A percentile compares a stretch with the other conserved stretches of the same genome.
phyloP scores from a whole-genome alignment of 2,797 vertebrate genomes.

The Spinus pinus region DNA sequence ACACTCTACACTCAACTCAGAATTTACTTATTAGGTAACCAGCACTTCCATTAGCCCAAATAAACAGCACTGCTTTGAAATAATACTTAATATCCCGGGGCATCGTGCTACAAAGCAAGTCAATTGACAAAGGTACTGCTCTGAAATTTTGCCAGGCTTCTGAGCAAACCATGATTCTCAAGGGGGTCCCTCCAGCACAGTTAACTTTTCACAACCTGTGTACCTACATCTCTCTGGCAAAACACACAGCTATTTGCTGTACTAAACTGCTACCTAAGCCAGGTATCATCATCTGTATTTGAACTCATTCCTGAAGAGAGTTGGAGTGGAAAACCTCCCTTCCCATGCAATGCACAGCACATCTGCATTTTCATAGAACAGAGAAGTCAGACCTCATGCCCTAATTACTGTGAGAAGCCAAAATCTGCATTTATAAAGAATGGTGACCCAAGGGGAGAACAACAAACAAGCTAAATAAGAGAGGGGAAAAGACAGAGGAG shows the following conservation, averaged over 20 bases:
- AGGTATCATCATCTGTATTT: not conserved
- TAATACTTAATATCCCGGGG: not conserved
- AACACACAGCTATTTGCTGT: not conserved
- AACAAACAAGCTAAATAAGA: not conserved
- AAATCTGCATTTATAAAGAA: not conserved
- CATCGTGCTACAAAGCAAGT: not conserved
- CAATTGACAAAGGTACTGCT: not conserved
- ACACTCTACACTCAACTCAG: not conserved
- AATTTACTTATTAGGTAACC: not conserved
- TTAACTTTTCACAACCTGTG: not conserved
- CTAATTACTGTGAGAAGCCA: not conserved
- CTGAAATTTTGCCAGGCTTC: not conserved
- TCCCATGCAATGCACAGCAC: not conserved
- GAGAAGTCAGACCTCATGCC: not conserved
- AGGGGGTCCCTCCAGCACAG: not conserved
- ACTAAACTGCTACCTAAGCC: not conserved
- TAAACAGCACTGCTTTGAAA: not conserved
- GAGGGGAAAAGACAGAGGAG: not conserved
- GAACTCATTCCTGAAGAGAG: not conserved
- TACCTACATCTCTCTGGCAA: not conserved
- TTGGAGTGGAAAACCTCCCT: accelerated
- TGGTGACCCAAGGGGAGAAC: not conserved
- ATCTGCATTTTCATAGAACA: not conserved
- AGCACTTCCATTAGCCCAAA: not conserved
- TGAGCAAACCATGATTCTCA: not conserved